phyloP scores from a whole-genome alignment of 2,888 invertebrate species.

The Caenorhabditis parvicauda region DNA sequence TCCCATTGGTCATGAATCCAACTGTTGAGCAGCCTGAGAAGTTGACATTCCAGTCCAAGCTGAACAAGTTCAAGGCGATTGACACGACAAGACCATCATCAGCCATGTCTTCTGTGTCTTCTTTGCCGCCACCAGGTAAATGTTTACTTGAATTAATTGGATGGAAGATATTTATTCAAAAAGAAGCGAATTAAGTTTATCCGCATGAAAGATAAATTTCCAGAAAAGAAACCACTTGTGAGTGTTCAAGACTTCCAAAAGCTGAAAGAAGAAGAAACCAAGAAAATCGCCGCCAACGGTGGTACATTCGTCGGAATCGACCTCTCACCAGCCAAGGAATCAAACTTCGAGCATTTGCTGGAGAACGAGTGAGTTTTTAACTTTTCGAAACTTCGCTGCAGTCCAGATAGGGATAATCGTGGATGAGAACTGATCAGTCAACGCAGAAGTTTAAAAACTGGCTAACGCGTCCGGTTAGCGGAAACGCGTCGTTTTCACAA shows the following conservation, averaged over 20 bases:
- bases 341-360: neutral
- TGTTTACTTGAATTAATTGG: too few relatives aligned
- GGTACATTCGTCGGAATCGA: neutral
- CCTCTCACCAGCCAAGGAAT: neutral
- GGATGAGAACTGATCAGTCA: too few relatives aligned
- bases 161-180: too few relatives aligned
- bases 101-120: neutral
- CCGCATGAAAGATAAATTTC: too few relatives aligned
- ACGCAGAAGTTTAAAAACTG: too few relatives aligned
- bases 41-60: neutral
- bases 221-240: neutral
- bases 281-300: neutral
- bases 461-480: too few relatives aligned
- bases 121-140: too few relatives aligned
- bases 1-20: too few relatives aligned
- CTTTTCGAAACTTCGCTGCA: too few relatives aligned
- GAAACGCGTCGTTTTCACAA: too few relatives aligned
- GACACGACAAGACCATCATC: neutral
- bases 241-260: neutral
- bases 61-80: neutral
- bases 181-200: too few relatives aligned
- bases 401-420: too few relatives aligned
- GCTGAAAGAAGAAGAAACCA: neutral
- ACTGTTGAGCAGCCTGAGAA: neutral
- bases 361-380: neutral